These are phyloP conservation scores for Sisor rabdophorus DNA, from an alignment of 2,113 vertebrate species.

Conservation along the genomic window DNA sequence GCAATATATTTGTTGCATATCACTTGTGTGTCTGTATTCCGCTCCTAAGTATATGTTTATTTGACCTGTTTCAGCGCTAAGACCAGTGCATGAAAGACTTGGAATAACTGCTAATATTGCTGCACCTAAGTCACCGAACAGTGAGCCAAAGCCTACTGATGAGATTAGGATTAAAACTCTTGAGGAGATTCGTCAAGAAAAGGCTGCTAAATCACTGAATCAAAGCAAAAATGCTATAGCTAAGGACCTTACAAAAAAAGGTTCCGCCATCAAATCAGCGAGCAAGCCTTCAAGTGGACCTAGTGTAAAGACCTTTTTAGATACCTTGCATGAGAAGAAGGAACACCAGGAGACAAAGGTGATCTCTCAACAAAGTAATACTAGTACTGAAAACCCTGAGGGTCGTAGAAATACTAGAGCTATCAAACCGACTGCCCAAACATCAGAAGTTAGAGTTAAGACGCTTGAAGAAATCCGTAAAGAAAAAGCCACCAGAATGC, in stretches of 20 bases:
- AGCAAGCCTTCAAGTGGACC: constrained; percentile 43
- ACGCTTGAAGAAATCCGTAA: constrained; percentile 88
- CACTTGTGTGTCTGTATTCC: background rate
- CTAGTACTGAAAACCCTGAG: constrained; percentile 26
- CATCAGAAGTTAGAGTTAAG: constrained; percentile 75
- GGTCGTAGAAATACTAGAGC: constrained; percentile 18
- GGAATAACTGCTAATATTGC: constrained; percentile 61
- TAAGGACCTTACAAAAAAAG: constrained; percentile 43
- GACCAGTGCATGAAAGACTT: constrained; percentile 77
- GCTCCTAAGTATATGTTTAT: background rate
- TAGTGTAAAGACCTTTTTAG: constrained; percentile 70
- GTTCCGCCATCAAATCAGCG: constrained; percentile 45
- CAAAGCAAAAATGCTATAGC: constrained; percentile 42
- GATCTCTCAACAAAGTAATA: constrained; percentile 44
- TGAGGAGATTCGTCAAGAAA: constrained; percentile 88
- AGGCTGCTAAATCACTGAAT: constrained; percentile 67
- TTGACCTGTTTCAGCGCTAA: constrained; percentile 60
- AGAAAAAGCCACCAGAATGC: constrained; percentile 81
- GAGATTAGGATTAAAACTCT: constrained; percentile 86
- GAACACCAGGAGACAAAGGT: constrained; percentile 67
- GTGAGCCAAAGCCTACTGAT: constrained; percentile 55
- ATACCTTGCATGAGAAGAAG: constrained; percentile 75
- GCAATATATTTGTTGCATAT: background rate
- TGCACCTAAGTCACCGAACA: constrained; percentile 43
- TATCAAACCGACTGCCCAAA: constrained; percentile 16